A percentile compares a stretch with the other conserved stretches of the same genome.
These are phyloP conservation scores for Ophion ellenae DNA, from an alignment of 2,888 invertebrate species.

Conservation along the genomic window DNA sequence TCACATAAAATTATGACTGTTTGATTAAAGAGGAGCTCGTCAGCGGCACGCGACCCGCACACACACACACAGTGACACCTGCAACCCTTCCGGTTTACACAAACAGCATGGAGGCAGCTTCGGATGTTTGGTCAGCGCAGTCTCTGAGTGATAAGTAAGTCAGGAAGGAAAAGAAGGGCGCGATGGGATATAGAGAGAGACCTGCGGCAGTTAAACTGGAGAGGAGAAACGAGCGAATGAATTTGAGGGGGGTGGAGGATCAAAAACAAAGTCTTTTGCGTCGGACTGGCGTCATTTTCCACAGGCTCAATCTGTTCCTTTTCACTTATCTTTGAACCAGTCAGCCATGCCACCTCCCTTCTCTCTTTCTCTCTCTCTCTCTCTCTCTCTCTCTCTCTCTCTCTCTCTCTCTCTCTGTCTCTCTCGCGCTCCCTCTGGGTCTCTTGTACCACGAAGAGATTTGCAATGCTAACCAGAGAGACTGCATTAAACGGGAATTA, in stretches of 20 bases:
- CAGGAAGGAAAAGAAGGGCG: neutral
- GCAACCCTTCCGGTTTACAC: neutral
- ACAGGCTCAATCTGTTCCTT: constrained; percentile 19
- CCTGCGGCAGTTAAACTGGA: neutral
- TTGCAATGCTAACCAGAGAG: constrained; percentile 82
- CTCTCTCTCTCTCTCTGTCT: neutral
- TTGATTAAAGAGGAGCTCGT: constrained; percentile 57
- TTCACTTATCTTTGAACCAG: constrained; percentile 39
- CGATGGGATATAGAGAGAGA: neutral
- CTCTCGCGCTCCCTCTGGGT: neutral
- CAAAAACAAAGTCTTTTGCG: constrained; percentile 17
- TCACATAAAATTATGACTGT: constrained; percentile 62
- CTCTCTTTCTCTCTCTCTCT: neutral
- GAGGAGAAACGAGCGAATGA: constrained; percentile 3
- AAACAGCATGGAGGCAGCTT: neutral
- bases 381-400: neutral
- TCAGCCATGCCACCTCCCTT: constrained; percentile 17
- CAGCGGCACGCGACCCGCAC: constrained; percentile 49
- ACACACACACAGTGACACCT: constrained; percentile 25
- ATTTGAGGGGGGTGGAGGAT: constrained; percentile 25
- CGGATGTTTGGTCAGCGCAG: neutral
- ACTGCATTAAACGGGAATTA: constrained; percentile 82
- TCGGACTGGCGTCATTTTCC: constrained; percentile 28
- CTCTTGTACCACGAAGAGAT: constrained; percentile 70
- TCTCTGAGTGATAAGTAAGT: no score